phyloP scores from a whole-genome alignment of 2,113 vertebrate species.

The Platichthys flesus region DNA sequence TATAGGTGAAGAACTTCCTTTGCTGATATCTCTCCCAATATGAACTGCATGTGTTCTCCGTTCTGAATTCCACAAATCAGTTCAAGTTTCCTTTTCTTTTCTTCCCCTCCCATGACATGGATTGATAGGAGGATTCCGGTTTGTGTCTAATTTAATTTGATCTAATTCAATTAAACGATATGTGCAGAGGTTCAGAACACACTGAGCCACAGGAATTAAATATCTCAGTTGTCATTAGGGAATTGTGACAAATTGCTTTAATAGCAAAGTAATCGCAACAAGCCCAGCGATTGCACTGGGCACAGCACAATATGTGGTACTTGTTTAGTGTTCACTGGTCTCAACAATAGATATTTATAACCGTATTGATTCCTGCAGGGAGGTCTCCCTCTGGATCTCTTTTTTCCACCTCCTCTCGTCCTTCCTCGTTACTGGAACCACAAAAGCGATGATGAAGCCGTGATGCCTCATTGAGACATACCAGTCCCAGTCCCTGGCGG shows the following conservation, averaged over 20 bases:
- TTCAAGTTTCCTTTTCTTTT: not conserved
- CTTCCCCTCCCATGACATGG: not conserved
- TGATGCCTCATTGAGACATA: not conserved
- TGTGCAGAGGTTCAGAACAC: not conserved
- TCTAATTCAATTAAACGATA: constrained; percentile 2
- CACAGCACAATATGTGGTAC: not conserved
- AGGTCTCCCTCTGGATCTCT: not conserved
- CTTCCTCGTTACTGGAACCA: not conserved
- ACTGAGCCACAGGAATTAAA: not conserved
- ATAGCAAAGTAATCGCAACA: not conserved
- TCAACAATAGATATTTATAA: constrained; percentile 10
- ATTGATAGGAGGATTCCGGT: not conserved
- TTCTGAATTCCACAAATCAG: no score
- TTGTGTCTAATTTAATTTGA: not conserved
- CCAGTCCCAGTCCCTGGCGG: not conserved
- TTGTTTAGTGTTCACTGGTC: not conserved
- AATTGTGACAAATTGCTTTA: not conserved
- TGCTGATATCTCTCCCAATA: constrained; percentile 27
- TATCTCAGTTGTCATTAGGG: not conserved
- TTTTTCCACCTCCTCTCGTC: not conserved
- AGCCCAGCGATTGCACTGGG: not conserved
- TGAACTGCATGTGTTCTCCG: no score
- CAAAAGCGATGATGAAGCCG: not conserved
- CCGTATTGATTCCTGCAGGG: not conserved
- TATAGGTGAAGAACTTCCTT: constrained; percentile 51